These are phyloP conservation scores for Brachyhypopomus gauderio DNA, from an alignment of 2,113 vertebrate genomes.

Conservation along the genomic window DNA sequence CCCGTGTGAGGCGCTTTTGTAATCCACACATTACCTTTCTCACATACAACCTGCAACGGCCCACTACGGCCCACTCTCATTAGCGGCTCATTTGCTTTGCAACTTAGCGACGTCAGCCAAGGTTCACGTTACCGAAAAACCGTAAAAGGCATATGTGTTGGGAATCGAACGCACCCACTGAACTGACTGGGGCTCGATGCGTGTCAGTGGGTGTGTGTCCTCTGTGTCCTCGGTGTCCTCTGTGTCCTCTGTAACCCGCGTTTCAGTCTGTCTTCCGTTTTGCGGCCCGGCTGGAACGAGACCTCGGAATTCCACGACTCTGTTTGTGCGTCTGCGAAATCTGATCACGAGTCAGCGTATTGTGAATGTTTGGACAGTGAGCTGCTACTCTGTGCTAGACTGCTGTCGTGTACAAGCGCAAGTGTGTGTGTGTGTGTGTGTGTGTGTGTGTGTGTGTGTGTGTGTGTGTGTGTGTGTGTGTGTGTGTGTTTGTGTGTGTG, in stretches of 20 bases:
- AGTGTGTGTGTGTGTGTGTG: neutral
- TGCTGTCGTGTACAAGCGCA: too few species aligned
- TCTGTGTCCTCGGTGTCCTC: neutral
- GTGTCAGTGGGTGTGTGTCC: neutral
- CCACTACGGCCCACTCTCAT: neutral
- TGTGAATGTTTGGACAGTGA: constrained; percentile 8
- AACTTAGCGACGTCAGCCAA: neutral
- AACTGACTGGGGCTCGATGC: neutral
- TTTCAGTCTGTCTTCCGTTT: neutral
- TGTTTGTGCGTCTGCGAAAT: constrained; percentile 17
- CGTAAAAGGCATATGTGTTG: too few species aligned
- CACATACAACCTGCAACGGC: neutral
- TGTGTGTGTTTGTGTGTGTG: too few species aligned
- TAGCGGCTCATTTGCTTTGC: neutral
- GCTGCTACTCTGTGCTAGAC: neutral
- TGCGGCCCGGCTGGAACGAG: constrained; percentile 18
- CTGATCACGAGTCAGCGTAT: constrained; percentile 4
- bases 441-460: too few species aligned
- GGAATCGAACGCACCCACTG: neutral
- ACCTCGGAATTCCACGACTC: neutral
- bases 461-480: too few species aligned
- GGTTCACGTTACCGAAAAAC: too few species aligned
- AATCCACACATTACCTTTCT: neutral
- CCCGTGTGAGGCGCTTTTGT: neutral
- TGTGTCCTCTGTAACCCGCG: constrained; percentile 5